phyloP scores from a whole-genome alignment of 1,140 invertebrate species.

The Bombus breviceps region DNA sequence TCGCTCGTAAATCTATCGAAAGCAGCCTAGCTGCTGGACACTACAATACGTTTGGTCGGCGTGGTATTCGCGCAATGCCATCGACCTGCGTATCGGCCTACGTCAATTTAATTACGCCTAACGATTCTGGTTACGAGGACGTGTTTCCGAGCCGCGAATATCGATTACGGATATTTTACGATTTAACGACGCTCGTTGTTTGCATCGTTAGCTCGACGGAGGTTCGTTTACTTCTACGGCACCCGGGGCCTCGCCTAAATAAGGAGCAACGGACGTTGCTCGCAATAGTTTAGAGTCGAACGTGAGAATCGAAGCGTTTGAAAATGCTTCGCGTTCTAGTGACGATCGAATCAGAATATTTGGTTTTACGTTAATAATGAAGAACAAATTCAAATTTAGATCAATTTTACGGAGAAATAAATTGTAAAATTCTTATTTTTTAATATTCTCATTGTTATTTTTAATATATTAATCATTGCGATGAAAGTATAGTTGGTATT shows the following conservation, averaged over 20 bases:
- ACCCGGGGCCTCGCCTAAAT: background rate
- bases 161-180: constrained; percentile 53
- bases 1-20: constrained; percentile 66
- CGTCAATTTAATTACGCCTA: constrained; percentile 72
- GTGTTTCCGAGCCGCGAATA: constrained; percentile 27
- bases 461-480: too few relatives aligned
- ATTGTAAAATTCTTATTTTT: too few relatives aligned
- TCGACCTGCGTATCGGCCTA: constrained; percentile 51
- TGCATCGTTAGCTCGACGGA: constrained; percentile 36
- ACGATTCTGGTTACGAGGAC: constrained; percentile 62
- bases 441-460: too few relatives aligned
- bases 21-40: constrained; percentile 35
- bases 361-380: too few relatives aligned
- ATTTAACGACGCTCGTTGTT: constrained; percentile 55
- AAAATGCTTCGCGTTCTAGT: background rate
- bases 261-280: background rate
- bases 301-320: background rate
- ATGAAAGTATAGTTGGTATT: background rate
- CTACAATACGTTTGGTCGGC: constrained; percentile 52
- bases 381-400: too few relatives aligned
- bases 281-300: background rate
- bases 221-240: background rate
- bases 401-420: too few relatives aligned
- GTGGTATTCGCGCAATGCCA: constrained; percentile 44
- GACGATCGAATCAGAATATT: background rate